A percentile compares a stretch with the other conserved stretches of the same genome.
Conservation (phyloP, 2,888 invertebrate species). For the Strigamia crassipes region DNA sequence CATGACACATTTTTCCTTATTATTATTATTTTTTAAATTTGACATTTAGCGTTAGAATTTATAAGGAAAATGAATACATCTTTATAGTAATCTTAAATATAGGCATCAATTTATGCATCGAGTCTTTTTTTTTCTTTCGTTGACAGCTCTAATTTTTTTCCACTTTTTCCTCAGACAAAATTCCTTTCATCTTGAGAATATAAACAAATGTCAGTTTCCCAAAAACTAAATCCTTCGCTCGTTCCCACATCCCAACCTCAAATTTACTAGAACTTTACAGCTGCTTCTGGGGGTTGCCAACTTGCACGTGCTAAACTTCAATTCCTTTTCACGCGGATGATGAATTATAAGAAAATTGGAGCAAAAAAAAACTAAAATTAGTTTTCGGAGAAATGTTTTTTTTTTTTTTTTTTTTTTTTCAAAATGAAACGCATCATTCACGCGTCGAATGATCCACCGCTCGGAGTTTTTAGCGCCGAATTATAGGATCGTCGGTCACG, state of each 20-base stretch:
- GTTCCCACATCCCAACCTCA: background rate
- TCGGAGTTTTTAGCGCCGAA: background rate
- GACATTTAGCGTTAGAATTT: background rate
- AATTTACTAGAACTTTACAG: background rate
- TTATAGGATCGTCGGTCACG: no score
- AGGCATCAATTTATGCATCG: background rate
- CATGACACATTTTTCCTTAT: background rate
- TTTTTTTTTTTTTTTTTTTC: background rate
- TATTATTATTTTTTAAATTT: background rate
- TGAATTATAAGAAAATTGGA: background rate
- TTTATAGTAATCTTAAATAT: background rate
- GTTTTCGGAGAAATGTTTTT: background rate
- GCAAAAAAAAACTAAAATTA: background rate
- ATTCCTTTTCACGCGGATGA: background rate
- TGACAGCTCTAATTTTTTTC: background rate
- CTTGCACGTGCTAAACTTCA: background rate
- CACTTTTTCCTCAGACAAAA: background rate
- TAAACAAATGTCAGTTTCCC: constrained; percentile 17
- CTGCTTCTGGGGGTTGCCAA: background rate
- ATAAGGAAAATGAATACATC: background rate
- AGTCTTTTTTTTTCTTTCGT: background rate
- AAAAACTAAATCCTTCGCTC: background rate
- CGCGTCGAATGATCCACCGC: background rate
- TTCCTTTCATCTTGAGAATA: constrained; percentile 16
- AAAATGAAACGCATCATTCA: no score